Evolutionary conservation across 2,888 invertebrate genomes (phyloP).

Genomic region (Drosophila prostipennis): DNA sequence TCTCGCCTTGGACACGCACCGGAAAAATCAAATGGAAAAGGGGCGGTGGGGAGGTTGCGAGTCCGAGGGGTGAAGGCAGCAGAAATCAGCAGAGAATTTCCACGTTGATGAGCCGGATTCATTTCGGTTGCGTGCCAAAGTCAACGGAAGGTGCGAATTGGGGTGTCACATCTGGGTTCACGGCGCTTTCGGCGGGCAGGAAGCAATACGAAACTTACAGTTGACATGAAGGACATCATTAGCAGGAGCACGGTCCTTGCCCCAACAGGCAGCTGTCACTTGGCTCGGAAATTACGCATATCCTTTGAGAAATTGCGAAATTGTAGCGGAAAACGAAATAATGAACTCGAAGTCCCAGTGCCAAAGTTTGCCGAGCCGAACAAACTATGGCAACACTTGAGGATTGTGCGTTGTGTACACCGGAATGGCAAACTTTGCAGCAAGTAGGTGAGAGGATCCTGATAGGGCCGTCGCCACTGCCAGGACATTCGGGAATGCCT

Average conservation of each 20-base stretch:
- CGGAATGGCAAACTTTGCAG: slow-evolving; percentile 24
- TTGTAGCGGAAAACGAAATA: slow-evolving; percentile 56
- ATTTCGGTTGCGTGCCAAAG: slow-evolving; percentile 50
- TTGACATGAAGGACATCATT: slow-evolving; percentile 57
- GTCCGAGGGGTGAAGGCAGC: background rate
- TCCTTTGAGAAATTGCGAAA: slow-evolving; percentile 64
- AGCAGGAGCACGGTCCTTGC: slow-evolving; percentile 34
- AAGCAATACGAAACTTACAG: slow-evolving; percentile 37
- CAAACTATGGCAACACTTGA: slow-evolving; percentile 51
- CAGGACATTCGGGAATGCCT: slow-evolving; percentile 16
- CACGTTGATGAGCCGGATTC: slow-evolving; percentile 56
- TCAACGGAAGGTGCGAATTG: slow-evolving; percentile 44
- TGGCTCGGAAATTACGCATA: slow-evolving; percentile 69
- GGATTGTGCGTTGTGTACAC: slow-evolving; percentile 9
- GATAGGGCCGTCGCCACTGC: background rate
- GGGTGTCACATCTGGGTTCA: slow-evolving; percentile 7
- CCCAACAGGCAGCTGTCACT: slow-evolving; percentile 38
- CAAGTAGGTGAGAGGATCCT: slow-evolving; percentile 8
- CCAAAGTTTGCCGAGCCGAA: slow-evolving; percentile 43
- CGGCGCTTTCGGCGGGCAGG: slow-evolving; percentile 12
- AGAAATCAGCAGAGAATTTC: slow-evolving; percentile 41
- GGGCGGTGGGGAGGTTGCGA: too few relatives aligned
- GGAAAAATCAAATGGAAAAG: slow-evolving; percentile 9
- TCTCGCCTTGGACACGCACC: slow-evolving; percentile 35
- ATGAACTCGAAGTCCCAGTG: slow-evolving; percentile 39